Percentiles rank a stretch among this genome's conserved stretches.
phyloP scores from a whole-genome alignment of 2,888 invertebrate genomes.

The Nemotelus nigrinus region DNA sequence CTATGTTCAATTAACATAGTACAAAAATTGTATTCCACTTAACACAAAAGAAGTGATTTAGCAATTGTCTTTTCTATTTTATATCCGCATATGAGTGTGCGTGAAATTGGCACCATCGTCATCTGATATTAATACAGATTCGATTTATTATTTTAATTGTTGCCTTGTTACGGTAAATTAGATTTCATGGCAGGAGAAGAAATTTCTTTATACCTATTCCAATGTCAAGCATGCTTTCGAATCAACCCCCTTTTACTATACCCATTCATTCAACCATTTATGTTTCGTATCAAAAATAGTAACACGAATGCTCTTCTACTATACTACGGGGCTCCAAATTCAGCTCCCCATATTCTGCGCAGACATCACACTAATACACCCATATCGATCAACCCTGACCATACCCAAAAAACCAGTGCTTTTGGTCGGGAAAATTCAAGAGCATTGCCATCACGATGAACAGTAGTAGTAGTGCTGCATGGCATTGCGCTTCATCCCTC shows the following conservation, averaged over 20 bases:
- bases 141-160: conserved; percentile 25
- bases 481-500: not conserved
- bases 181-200: not conserved
- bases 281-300: conserved; percentile 16
- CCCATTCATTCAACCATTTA: conserved; percentile 17
- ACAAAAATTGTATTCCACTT: too few species aligned
- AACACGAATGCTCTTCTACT: not conserved
- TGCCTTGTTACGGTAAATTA: conserved; percentile 12
- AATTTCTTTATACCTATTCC: not conserved
- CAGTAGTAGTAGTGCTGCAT: conserved; percentile 21
- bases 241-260: not conserved
- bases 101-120: too few species aligned
- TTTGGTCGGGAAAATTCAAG: conserved; percentile 22
- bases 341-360: conserved; percentile 19
- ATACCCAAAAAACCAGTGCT: conserved; percentile 45
- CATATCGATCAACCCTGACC: conserved; percentile 43
- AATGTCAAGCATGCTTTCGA: conserved; percentile 8
- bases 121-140: not conserved
- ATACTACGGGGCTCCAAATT: not conserved
- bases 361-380: conserved; percentile 14
- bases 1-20: too few species aligned
- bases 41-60: too few species aligned
- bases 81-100: too few species aligned
- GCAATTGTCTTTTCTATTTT: too few species aligned
- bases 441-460: conserved; percentile 24